Conservation (phyloP, 1,140 invertebrate species). For the Procambarus clarkii region DNA sequence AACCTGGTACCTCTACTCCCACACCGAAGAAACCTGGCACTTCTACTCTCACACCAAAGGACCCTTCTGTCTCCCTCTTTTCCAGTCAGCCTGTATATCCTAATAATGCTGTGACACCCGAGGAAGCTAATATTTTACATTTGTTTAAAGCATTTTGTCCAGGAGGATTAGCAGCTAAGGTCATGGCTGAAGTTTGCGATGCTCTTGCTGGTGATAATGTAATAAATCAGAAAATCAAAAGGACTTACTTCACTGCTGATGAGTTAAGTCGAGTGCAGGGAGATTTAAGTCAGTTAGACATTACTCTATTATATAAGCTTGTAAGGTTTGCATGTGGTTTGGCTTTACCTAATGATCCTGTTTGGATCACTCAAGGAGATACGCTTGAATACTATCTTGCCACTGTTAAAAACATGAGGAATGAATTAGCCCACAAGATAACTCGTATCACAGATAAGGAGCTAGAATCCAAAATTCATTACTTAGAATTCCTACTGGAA, state of each 20-base stretch:
- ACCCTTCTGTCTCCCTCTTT: too few relatives aligned
- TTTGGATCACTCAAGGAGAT: conserved; percentile 3
- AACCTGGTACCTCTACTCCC: not conserved
- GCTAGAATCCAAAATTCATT: not conserved
- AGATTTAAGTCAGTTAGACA: not conserved
- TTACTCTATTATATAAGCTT: conserved; percentile 18
- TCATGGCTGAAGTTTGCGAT: not conserved
- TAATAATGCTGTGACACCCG: not conserved
- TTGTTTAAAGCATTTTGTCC: conserved; percentile 20
- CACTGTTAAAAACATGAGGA: conserved; percentile 25
- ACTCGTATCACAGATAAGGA: not conserved
- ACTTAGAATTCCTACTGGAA: not conserved
- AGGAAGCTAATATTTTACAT: conserved; percentile 14
- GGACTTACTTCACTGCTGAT: not conserved
- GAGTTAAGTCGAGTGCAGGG: not conserved
- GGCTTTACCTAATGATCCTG: not conserved
- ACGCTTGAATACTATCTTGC: conserved; percentile 26
- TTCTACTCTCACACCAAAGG: not conserved
- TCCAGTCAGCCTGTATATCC: too few relatives aligned
- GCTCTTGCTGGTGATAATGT: conserved; percentile 4
- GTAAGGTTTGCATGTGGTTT: not conserved
- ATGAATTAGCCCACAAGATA: conserved; percentile 25
- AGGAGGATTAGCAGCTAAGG: not conserved
- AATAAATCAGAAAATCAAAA: not conserved
- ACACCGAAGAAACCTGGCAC: not conserved